These are phyloP conservation scores for Salarias fasciatus DNA, from an alignment of 2,797 vertebrate genomes.

Conservation along the genomic window DNA sequence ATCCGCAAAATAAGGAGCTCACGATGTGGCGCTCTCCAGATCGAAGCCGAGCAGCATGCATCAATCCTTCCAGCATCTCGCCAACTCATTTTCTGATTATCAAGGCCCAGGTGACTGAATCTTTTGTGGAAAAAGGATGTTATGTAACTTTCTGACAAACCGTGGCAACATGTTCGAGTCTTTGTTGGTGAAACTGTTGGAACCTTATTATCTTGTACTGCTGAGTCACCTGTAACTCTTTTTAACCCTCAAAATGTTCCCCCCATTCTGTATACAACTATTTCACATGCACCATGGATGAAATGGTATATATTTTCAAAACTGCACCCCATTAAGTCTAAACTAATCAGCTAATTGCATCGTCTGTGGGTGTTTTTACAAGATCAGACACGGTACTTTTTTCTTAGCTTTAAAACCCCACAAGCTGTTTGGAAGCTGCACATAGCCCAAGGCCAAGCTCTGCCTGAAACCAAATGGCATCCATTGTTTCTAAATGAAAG, in stretches of 20 bases:
- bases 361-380: not conserved
- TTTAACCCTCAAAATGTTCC: no score
- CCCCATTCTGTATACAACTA: no score
- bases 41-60: not conserved
- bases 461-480: not conserved
- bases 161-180: not conserved
- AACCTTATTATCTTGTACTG: not conserved
- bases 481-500: not conserved
- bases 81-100: not conserved
- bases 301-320: no score
- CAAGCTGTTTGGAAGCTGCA: not conserved
- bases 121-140: not conserved
- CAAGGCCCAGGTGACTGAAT: not conserved
- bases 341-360: no score
- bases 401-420: not conserved
- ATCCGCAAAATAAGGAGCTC: not conserved
- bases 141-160: not conserved
- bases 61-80: not conserved
- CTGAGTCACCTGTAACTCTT: no score
- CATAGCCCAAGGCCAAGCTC: not conserved
- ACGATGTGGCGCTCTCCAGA: constrained; percentile 5
- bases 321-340: no score
- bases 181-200: no score
- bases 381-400: not conserved
- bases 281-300: no score